These are phyloP conservation scores for Copidosoma aretas DNA, from an alignment of 2,888 invertebrate genomes.

Conservation along the genomic window DNA sequence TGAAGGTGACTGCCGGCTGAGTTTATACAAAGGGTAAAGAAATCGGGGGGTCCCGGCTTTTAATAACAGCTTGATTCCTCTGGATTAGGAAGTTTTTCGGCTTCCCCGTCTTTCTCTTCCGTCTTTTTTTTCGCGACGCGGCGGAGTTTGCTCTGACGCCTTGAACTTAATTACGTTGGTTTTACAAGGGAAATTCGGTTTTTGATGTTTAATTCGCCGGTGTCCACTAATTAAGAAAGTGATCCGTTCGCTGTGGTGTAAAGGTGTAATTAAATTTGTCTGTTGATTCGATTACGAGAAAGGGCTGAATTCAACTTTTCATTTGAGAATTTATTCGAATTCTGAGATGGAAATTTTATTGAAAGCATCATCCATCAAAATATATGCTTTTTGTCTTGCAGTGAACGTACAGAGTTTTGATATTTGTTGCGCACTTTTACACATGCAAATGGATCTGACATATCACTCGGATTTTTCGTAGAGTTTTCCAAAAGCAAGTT, in stretches of 20 bases:
- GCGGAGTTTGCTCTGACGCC: background rate
- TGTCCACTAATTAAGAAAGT: slow-evolving; percentile 23
- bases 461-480: background rate
- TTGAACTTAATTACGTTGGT: slow-evolving; percentile 36
- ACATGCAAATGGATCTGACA: slow-evolving; percentile 55
- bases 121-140: background rate
- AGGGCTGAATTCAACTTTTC: background rate
- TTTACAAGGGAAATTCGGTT: slow-evolving; percentile 30
- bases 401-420: too few species aligned
- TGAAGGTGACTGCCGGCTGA: slow-evolving; percentile 49
- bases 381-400: too few species aligned
- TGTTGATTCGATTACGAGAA: background rate
- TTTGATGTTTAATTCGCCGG: slow-evolving; percentile 37
- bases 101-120: slow-evolving; percentile 29
- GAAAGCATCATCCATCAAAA: too few species aligned
- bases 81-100: slow-evolving; percentile 53
- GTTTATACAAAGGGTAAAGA: slow-evolving; percentile 52
- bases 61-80: slow-evolving; percentile 58
- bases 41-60: slow-evolving; percentile 38
- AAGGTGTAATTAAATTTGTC: background rate
- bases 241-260: slow-evolving; percentile 1
- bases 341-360: too few species aligned
- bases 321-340: too few species aligned
- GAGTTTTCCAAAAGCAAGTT: background rate
- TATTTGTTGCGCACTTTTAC: slow-evolving; percentile 44